phyloP scores from a whole-genome alignment of 2,797 vertebrate genomes.

The Simalia tracyae region DNA sequence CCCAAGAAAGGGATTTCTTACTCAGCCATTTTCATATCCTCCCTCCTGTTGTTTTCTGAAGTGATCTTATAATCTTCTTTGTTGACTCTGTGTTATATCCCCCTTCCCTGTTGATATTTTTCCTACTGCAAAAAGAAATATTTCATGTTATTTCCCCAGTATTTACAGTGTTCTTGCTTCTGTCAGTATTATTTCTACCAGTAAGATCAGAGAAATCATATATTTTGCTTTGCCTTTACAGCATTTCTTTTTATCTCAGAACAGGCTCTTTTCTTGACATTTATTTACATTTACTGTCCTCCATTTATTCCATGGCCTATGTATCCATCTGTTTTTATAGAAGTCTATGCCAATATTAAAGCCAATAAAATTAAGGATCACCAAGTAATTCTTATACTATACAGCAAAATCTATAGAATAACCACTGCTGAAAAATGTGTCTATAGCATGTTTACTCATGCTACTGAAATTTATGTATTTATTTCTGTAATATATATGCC shows the following conservation, averaged over 20 bases:
- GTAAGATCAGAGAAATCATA: slow-evolving; percentile 38
- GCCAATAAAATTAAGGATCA: slow-evolving; percentile 10
- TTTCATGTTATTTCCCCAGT: slow-evolving; percentile 29
- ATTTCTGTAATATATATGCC: background rate
- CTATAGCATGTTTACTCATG: background rate
- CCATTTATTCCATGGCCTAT: background rate
- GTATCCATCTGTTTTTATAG: background rate
- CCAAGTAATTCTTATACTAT: background rate
- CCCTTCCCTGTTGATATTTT: slow-evolving; percentile 33
- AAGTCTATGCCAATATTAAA: slow-evolving; percentile 2
- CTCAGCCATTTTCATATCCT: slow-evolving; percentile 19
- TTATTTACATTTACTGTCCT: slow-evolving; percentile 4
- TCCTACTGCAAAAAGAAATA: slow-evolving; percentile 30
- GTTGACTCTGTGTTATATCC: slow-evolving; percentile 33
- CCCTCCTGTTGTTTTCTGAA: slow-evolving; percentile 42
- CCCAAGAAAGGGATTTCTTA: slow-evolving; percentile 16
- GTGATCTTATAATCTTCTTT: slow-evolving; percentile 44
- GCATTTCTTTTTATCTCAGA: slow-evolving; percentile 25
- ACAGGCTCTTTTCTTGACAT: slow-evolving; percentile 11
- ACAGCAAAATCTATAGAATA: background rate
- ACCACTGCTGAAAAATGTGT: background rate
- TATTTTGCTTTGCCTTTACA: slow-evolving; percentile 29
- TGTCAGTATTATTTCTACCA: slow-evolving; percentile 40
- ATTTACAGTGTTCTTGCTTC: slow-evolving; percentile 38
- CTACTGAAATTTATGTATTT: background rate